Base-by-base conservation (phyloP, 2,113 vertebrate genomes). In the Rousettus leschenaultii region DNA sequence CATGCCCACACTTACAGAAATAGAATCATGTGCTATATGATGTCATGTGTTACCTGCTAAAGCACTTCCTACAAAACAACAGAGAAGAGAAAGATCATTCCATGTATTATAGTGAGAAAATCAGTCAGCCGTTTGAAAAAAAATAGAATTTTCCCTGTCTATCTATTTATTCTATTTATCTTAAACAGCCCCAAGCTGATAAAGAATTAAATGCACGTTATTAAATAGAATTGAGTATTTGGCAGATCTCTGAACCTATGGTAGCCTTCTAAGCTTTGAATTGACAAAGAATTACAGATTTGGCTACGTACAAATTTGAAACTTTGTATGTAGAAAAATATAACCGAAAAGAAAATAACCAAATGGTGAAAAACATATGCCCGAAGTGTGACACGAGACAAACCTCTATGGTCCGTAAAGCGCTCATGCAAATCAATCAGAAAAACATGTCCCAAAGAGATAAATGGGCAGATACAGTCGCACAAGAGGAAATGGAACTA, bases 401-500 rank as follows among this genome's bases (percentile, higher is more conserved):
- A 92, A 89, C 19, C 57, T 95, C 87, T 73, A 9, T 66, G 43
- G 77, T 94, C 83, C 73, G 19, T 78, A 89, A 86, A 91, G 53
- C 43, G 21, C 22, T 63, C 74, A 73, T 83, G 48, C 51, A 89
- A 89, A 91, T 68, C 8, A 12, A 73, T 48, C 70, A 53, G 59
- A 89, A 92, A 86, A 89, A 43, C 33, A 91, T 7, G 33, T 51
- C 57, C 28, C 38, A 40, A 91, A 92, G 43, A 79, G 78, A 71
- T 16, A 15, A 94, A 63, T 79, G 55, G 65, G 55, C 74, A 73
- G 28, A 82, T 53, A 65, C 66, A 84, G 12, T 92, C 24, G 80
- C 75, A 80, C n/a, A 38, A 90, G 38, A 92, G 51, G 68, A 96
- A 90, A 96, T 70, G 51, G 57, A 95, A 87, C n/a, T 91, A 86